A percentile compares a stretch with the other conserved stretches of the same genome.
These are phyloP conservation scores for Dasypolia templi DNA, from an alignment of 2,888 invertebrate species.

Conservation along the genomic window DNA sequence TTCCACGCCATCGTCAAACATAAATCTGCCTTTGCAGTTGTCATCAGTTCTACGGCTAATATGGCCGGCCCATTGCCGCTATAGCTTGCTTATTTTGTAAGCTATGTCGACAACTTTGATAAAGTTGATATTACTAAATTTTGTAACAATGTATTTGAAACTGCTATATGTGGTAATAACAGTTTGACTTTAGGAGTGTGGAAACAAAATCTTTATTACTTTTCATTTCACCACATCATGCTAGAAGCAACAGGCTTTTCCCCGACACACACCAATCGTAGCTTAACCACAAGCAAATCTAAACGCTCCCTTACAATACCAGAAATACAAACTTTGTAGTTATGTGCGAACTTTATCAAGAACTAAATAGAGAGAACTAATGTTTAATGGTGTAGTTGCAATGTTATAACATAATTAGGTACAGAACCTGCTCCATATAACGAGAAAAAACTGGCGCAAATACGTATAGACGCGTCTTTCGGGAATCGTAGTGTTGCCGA, in stretches of 20 bases:
- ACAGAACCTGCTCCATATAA: neutral
- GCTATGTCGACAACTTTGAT: neutral
- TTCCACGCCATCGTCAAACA: too few species aligned
- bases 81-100: neutral
- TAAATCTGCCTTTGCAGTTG: too few species aligned
- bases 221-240: neutral
- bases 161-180: neutral
- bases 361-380: constrained; percentile 69
- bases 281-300: constrained; percentile 4
- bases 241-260: constrained; percentile 4
- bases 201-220: neutral
- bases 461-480: neutral
- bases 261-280: neutral
- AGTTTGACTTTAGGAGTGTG: neutral
- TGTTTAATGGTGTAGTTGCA: constrained; percentile 67
- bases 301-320: constrained; percentile 17
- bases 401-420: constrained; percentile 1
- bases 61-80: neutral
- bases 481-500: neutral
- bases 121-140: neutral
- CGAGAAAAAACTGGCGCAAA: neutral
- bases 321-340: constrained; percentile 52
- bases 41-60: too few species aligned
- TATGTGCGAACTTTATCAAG: constrained; percentile 61
- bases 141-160: neutral